Base-by-base conservation (phyloP, 1,140 invertebrate species). In the Sitobion miscanthi region DNA sequence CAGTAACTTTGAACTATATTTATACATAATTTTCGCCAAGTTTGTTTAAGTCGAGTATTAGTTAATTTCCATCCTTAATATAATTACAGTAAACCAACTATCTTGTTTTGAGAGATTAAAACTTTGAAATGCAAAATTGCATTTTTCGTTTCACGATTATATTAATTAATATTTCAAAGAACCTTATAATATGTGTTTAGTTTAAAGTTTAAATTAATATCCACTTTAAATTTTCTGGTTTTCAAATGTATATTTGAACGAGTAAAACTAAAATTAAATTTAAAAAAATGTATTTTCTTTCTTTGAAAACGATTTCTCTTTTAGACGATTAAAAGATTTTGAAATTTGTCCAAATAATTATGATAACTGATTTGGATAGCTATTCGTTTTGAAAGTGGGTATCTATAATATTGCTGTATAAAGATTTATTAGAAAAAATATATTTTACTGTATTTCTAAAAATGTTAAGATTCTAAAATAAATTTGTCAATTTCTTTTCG, bases 61-160 rank as follows among this genome's bases (percentile, higher is more conserved):
- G 87, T 89, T 57, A 54, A 57, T 89, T 89, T 89, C 25, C 49
- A 38, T 89, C 49, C 52, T 52, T 25, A 89, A 57, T 89, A 89
- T 57, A 54, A 89, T 89, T 57, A 89, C n/a, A 38, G 52, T 54
- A 23, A 89, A 57, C 87, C 87, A 38, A 57, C 87, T 89, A 89
- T 89, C 49, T 38, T 57, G 87, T 89, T 89, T 38, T 35, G 35
- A 57, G 23, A 57, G 49, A 89, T 89, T 89, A 57, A 38, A 89
- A 89, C 87, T 89, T 89, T 38, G 49, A 89, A 57, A 89, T 38
- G 9, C 49, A 42, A 54, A 89, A 54, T 57, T 89, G 54, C 35
- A 57, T 23, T 54, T 35, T 54, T 89, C 3, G 20, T 38, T 38
- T 54, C 49, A 89, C 5, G 87, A 23, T 89, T 52, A 89, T 57